Evolutionary conservation across 1,140 invertebrate genomes (phyloP), one percentile per base, ranked within the genome.

Genomic region (Cherax destructor): DNA sequence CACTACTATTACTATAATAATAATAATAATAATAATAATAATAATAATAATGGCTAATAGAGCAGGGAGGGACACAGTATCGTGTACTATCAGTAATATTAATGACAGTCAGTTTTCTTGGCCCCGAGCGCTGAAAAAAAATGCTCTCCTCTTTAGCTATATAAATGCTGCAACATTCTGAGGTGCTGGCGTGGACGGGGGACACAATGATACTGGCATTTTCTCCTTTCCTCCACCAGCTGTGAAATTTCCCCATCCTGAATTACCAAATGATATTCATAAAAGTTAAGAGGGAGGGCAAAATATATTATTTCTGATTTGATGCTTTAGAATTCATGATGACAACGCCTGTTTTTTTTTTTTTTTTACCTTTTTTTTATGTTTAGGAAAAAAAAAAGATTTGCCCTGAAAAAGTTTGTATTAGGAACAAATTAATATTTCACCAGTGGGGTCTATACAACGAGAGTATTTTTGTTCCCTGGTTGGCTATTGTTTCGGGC

Each of bases 391-490:
- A 5, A 21, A 10, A 61, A 61, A 61, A 16, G 52, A 83, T 16
- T 13, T 13, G 13, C 52, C 52, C 11, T n/a, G 24, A 83, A 83
- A 83, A 83, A 61, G 30, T 41, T 41, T 83, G 52, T 83, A 83
- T 83, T 83, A 83, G 9, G 9, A 13, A 13, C 77, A 83, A 83
- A n/a, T 24, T 83, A 83, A 83, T 69, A 69, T 83, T 83, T 83
- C 81, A 83, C 69, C 30, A 41, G 0, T 30, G 49, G n/a, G 30
- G 24, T n/a, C 21, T 69, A 30, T 21, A 83, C 81, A 83, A 83
- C 81, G 47, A 16, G 11, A 30, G 11, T 61, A 24, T 83, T 83
- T 83, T 83, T 83, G 59, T 83, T 41, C 30, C 69, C 61, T 47
- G 59, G 61, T 69, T 69, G 59, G 81, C 59, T 49, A 83, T 83